Percentiles rank a stretch among this genome's conserved stretches.
Evolutionary conservation across 2,797 vertebrate genomes (phyloP).

Genomic region (Fratercula arctica): DNA sequence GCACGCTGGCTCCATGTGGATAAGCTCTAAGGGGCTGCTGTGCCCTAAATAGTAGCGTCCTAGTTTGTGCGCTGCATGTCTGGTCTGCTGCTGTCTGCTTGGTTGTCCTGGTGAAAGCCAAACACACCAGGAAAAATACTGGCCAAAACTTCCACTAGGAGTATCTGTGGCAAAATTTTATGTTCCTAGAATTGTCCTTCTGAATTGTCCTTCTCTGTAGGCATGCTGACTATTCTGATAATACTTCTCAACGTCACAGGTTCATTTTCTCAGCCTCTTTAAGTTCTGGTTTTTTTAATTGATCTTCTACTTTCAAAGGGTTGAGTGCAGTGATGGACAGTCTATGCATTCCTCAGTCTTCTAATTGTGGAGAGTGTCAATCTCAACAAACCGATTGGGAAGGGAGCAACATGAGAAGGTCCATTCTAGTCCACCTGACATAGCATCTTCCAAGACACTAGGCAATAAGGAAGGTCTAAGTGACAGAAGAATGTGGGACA

Average conservation of each 20-base stretch:
- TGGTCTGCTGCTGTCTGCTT: neutral
- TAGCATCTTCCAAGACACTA: neutral
- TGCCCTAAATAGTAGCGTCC: conserved; percentile 58
- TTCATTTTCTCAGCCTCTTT: neutral
- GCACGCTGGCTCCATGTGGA: conserved; percentile 18
- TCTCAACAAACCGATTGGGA: neutral
- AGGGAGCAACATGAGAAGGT: neutral
- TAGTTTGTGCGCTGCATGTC: conserved; percentile 17
- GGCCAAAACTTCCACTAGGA: neutral
- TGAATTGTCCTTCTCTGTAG: neutral
- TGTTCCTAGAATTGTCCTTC: neutral
- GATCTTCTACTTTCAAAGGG: neutral
- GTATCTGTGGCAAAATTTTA: neutral
- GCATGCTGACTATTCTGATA: neutral
- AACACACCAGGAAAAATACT: neutral
- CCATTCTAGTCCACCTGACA: neutral
- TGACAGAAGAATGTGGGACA: neutral
- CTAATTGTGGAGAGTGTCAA: neutral
- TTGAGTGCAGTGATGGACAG: neutral
- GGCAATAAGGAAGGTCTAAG: neutral
- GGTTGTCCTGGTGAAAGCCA: neutral
- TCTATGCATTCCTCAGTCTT: neutral
- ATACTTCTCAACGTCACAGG: neutral
- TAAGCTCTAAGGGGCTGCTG: conserved; percentile 43
- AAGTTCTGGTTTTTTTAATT: neutral